phyloP scores from a whole-genome alignment of 2,113 vertebrate genomes.

The Bostrychus sinensis region DNA sequence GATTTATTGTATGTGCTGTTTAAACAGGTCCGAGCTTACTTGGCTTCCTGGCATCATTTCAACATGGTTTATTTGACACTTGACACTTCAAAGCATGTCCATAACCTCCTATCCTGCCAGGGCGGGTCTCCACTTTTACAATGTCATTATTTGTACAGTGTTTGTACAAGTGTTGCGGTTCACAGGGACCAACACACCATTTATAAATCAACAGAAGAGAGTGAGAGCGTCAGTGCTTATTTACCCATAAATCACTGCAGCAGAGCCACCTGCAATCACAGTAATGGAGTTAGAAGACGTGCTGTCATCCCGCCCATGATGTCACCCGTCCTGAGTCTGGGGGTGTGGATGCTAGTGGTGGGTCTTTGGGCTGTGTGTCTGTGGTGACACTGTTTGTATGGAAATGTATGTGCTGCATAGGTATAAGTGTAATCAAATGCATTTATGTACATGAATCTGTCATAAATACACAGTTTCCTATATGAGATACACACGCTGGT shows the following conservation, averaged over 20 bases:
- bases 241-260: slow-evolving; percentile 80
- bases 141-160: slow-evolving; percentile 72
- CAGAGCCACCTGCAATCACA: slow-evolving; percentile 82
- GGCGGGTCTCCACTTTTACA: slow-evolving; percentile 62
- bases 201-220: slow-evolving; percentile 76
- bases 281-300: slow-evolving; percentile 83
- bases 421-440: slow-evolving; percentile 48
- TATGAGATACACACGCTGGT: slow-evolving; percentile 22
- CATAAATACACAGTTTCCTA: slow-evolving; percentile 20
- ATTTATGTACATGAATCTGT: slow-evolving; percentile 44
- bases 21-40: not conserved
- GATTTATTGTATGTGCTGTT: no score
- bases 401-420: slow-evolving; percentile 54
- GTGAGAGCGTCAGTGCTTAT: slow-evolving; percentile 69
- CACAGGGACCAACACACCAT: slow-evolving; percentile 69
- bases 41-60: not conserved
- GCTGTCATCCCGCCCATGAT: slow-evolving; percentile 82
- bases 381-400: slow-evolving; percentile 62
- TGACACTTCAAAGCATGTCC: slow-evolving; percentile 1
- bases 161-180: slow-evolving; percentile 69
- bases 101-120: not conserved
- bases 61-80: not conserved
- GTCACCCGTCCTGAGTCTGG: slow-evolving; percentile 72
- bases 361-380: slow-evolving; percentile 65
- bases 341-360: slow-evolving; percentile 71